Evolutionary conservation across 2,888 invertebrate genomes (phyloP).

Genomic region (Neoscelio sp.): DNA sequence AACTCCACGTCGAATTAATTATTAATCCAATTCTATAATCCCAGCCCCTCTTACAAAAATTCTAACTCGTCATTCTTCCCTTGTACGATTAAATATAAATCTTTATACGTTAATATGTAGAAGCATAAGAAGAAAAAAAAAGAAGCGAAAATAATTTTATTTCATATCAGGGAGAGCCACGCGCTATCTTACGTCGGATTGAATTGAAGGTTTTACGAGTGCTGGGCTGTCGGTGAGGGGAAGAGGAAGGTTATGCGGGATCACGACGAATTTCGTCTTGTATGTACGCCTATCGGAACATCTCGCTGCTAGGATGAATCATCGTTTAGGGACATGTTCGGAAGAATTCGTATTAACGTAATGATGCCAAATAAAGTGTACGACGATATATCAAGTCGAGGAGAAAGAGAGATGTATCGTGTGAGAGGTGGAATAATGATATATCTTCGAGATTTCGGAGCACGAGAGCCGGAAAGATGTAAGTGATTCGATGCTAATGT

Average conservation of each 20-base stretch:
- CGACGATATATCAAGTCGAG: constrained; percentile 59
- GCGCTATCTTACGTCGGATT: constrained; percentile 53
- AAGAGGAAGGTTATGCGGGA: constrained; percentile 49
- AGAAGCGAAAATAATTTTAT: constrained; percentile 62
- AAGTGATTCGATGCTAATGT: constrained; percentile 59
- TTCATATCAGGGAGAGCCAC: constrained; percentile 50
- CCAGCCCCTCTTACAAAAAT: constrained; percentile 23
- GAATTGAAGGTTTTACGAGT: constrained; percentile 65
- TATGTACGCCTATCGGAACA: constrained; percentile 20
- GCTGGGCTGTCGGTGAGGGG: constrained; percentile 25
- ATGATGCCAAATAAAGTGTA: constrained; percentile 62
- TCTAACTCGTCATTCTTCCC: constrained; percentile 45
- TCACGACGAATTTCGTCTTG: constrained; percentile 40
- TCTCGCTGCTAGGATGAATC: constrained; percentile 37
- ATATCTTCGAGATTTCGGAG: constrained; percentile 54
- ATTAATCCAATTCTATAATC: constrained; percentile 50
- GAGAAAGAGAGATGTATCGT: background rate
- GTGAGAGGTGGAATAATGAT: constrained; percentile 12
- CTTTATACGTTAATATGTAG: background rate
- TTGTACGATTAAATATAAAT: constrained; percentile 15
- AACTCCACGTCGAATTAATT: constrained; percentile 42
- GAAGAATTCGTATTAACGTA: constrained; percentile 63
- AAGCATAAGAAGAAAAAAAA: constrained; percentile 7
- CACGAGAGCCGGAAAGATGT: constrained; percentile 21
- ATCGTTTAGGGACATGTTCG: constrained; percentile 37